phyloP scores from a whole-genome alignment of 2,888 invertebrate species.

The Allophyes oxyacanthae region DNA sequence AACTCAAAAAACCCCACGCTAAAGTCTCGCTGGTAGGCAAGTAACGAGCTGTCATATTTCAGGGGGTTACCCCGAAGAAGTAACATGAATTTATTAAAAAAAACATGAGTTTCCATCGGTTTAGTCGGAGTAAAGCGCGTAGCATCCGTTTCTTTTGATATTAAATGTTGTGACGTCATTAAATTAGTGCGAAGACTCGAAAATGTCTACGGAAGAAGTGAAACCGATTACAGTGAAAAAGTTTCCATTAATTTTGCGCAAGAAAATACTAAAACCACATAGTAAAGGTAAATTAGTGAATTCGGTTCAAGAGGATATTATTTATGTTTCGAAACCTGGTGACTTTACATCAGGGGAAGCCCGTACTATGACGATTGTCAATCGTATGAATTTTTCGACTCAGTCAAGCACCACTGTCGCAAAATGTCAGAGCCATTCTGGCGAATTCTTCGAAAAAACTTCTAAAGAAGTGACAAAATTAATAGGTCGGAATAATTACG shows the following conservation, averaged over 20 bases:
- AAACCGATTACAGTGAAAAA: conserved; percentile 42
- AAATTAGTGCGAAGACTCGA: conserved; percentile 13
- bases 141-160: neutral
- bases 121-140: neutral
- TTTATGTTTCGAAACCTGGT: conserved; percentile 44
- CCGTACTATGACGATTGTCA: conserved; percentile 65
- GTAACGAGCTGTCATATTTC: neutral
- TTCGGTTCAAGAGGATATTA: conserved; percentile 40
- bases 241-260: conserved; percentile 42
- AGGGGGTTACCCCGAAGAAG: conserved; percentile 47
- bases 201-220: conserved; percentile 42
- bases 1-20: too few relatives aligned
- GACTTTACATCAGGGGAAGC: conserved; percentile 70
- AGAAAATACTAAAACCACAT: conserved; percentile 28
- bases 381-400: conserved; percentile 59
- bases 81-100: conserved; percentile 23
- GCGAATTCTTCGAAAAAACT: conserved; percentile 59
- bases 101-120: conserved; percentile 9
- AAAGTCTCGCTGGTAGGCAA: too few relatives aligned
- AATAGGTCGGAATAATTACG: conserved; percentile 78
- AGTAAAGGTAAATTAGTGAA: conserved; percentile 43
- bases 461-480: conserved; percentile 71
- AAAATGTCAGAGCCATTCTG: conserved; percentile 51
- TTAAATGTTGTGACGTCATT: conserved; percentile 23
- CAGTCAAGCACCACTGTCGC: conserved; percentile 71